phyloP scores from a whole-genome alignment of 2,113 vertebrate species.

The Clinocottus analis region DNA sequence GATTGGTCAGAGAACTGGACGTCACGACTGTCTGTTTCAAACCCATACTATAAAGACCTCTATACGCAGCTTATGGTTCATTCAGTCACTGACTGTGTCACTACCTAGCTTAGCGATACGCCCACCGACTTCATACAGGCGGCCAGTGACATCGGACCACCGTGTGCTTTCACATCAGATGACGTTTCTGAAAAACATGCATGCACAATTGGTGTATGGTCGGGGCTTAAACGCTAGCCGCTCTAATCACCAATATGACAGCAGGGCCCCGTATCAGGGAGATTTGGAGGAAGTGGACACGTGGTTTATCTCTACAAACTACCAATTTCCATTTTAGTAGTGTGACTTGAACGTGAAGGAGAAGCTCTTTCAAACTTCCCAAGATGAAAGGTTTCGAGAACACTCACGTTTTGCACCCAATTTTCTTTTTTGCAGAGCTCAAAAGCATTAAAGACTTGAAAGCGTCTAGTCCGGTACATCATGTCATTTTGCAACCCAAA shows the following conservation, averaged over 20 bases:
- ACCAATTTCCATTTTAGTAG: background rate
- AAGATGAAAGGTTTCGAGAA: background rate
- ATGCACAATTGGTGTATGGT: no score
- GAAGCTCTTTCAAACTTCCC: background rate
- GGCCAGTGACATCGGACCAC: constrained; percentile 54
- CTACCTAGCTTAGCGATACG: constrained; percentile 6
- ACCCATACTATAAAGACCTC: background rate
- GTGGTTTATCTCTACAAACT: no score
- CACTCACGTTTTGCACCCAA: background rate
- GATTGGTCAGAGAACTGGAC: background rate
- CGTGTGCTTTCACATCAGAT: constrained; percentile 56
- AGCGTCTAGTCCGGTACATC: background rate
- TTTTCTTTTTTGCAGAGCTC: background rate
- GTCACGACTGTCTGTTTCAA: background rate
- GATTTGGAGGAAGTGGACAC: no score
- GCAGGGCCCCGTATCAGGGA: no score
- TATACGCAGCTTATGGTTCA: background rate
- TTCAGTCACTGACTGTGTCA: background rate
- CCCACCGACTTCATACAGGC: constrained; percentile 12
- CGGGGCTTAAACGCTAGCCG: no score
- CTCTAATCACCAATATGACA: no score
- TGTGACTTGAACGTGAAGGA: background rate
- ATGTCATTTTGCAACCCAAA: no score
- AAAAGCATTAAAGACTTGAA: background rate
- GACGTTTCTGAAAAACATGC: background rate